phyloP scores from a whole-genome alignment of 1,140 invertebrate species.

The Drosophila micromelanica region DNA sequence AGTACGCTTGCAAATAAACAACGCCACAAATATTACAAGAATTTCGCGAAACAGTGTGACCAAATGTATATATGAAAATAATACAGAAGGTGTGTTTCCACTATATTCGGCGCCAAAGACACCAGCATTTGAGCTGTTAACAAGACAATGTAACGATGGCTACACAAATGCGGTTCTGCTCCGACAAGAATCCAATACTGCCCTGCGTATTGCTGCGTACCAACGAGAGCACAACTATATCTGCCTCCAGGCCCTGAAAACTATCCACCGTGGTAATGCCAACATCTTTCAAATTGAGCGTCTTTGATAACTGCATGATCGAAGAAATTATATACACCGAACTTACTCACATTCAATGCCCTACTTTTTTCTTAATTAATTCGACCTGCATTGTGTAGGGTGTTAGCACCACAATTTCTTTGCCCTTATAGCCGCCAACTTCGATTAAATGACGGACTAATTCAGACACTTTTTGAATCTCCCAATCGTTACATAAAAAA shows the following conservation, averaged over 20 bases:
- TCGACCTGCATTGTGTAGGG: constrained; percentile 87
- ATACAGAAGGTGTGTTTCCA: background rate
- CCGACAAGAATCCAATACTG: constrained; percentile 90
- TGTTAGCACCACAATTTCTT: constrained; percentile 86
- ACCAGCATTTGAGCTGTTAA: background rate
- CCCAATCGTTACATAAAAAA: constrained; percentile 14
- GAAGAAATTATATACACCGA: background rate
- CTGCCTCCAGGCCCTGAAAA: constrained; percentile 93
- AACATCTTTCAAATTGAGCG: constrained; percentile 85
- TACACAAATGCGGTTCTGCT: constrained; percentile 91
- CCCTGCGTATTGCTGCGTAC: constrained; percentile 89
- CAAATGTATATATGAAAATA: background rate
- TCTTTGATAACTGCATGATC: constrained; percentile 84
- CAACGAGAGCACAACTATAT: constrained; percentile 92
- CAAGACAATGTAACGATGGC: constrained; percentile 81
- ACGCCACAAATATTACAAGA: background rate
- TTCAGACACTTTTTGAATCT: constrained; percentile 3
- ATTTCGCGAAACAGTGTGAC: constrained; percentile 12
- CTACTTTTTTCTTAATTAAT: constrained; percentile 28
- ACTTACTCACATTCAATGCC: background rate
- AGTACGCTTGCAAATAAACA: background rate
- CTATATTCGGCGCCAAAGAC: background rate
- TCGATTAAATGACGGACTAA: constrained; percentile 11
- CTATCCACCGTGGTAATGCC: constrained; percentile 88
- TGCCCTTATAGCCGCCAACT: constrained; percentile 3